Conservation (phyloP, 2,113 vertebrate genomes). For the Xyrauchen texanus region DNA sequence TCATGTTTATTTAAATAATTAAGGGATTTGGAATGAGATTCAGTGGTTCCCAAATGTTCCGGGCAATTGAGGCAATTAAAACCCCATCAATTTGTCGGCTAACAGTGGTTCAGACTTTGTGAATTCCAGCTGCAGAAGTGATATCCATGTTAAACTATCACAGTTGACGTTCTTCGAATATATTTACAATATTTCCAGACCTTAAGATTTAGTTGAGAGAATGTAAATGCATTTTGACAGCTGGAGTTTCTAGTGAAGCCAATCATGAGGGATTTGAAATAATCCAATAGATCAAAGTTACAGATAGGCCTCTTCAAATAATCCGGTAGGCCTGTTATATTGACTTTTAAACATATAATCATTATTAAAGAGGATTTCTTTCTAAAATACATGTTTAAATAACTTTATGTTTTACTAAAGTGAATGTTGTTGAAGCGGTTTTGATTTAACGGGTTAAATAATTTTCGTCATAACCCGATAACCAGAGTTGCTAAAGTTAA, state of each 20-base stretch:
- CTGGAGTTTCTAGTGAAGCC: constrained; percentile 8
- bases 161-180: too few relatives aligned
- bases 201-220: background rate
- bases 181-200: background rate
- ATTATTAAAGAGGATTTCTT: constrained; percentile 53
- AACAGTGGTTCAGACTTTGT: too few relatives aligned
- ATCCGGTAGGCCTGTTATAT: constrained; percentile 54
- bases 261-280: constrained; percentile 36
- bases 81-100: too few relatives aligned
- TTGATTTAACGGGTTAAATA: background rate
- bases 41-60: too few relatives aligned
- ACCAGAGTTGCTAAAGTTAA: background rate
- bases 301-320: constrained; percentile 33
- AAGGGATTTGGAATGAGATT: too few relatives aligned
- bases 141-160: too few relatives aligned
- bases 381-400: too few relatives aligned
- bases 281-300: constrained; percentile 51
- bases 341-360: constrained; percentile 47
- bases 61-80: too few relatives aligned
- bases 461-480: background rate
- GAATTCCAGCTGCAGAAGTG: too few relatives aligned
- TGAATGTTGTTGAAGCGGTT: background rate
- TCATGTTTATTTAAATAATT: too few relatives aligned
- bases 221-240: background rate
- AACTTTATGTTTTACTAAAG: too few relatives aligned